These are phyloP conservation scores for Tinamus major DNA, from an alignment of 2,797 vertebrate genomes.

Conservation along the genomic window DNA sequence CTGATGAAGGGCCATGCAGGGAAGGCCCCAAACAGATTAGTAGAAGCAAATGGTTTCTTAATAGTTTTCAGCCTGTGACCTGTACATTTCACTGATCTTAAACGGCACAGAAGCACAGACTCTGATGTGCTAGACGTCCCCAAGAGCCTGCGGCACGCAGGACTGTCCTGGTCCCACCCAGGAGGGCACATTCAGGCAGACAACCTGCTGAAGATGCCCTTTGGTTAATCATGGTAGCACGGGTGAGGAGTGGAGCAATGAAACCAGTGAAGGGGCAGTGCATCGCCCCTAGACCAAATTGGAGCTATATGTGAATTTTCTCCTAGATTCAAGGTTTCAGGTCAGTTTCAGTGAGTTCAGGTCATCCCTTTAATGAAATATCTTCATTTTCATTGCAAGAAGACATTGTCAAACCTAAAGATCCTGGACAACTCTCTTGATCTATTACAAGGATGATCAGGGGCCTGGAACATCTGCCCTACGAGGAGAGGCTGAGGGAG, in stretches of 20 bases:
- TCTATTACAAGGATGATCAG: too few relatives aligned
- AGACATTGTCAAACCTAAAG: background rate
- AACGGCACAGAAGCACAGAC: background rate
- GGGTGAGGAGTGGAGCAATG: background rate
- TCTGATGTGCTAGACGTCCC: background rate
- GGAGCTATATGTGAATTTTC: background rate
- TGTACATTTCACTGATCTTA: background rate
- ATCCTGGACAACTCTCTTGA: background rate
- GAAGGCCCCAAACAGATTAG: slow-evolving; percentile 3
- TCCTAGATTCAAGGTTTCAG: background rate
- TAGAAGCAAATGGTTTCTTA: slow-evolving; percentile 31
- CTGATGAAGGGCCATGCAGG: background rate
- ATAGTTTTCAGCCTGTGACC: slow-evolving; percentile 19
- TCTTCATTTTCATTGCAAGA: background rate
- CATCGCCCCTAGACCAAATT: background rate
- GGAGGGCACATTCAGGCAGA: background rate
- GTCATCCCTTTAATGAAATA: background rate
- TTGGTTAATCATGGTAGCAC: background rate
- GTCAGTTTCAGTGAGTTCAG: too few relatives aligned
- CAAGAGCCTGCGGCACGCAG: background rate
- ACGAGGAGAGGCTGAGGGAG: too few relatives aligned
- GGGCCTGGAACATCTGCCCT: too few relatives aligned
- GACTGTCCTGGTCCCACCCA: background rate
- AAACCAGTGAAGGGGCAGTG: background rate
- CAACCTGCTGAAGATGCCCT: background rate